A percentile compares a stretch with the other conserved stretches of the same genome.
These are phyloP conservation scores for Meriones unguiculatus DNA, from an alignment of 2,113 vertebrate genomes.

Conservation along the genomic window DNA sequence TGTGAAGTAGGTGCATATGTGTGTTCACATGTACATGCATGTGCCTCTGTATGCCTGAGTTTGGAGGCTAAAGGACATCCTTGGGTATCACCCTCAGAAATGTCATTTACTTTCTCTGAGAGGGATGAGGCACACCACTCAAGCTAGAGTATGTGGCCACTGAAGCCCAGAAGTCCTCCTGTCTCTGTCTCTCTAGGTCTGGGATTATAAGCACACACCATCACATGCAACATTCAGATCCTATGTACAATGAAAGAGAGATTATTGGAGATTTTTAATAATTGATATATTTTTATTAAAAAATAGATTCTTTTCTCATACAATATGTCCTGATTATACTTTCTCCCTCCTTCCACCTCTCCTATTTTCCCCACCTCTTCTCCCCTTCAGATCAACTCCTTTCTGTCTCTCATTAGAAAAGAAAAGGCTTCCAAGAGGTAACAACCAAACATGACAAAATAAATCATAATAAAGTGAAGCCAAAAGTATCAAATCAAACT, in stretches of 20 bases:
- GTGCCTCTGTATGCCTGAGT: not conserved
- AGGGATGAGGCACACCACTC: not conserved
- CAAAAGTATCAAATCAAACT: not conserved
- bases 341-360: not conserved
- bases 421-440: not conserved
- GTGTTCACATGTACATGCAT: not conserved
- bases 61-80: not conserved
- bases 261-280: not conserved
- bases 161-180: not conserved
- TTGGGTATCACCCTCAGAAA: not conserved
- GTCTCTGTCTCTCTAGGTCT: not conserved
- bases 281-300: not conserved
- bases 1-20: not conserved
- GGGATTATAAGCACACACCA: not conserved
- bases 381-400: not conserved
- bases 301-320: not conserved
- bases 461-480: not conserved
- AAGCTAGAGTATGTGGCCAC: not conserved
- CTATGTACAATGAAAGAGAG: not conserved
- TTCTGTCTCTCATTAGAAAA: not conserved
- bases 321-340: not conserved
- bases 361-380: not conserved
- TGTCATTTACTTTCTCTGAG: not conserved
- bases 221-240: not conserved
- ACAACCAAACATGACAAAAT: not conserved